Percentiles rank a stretch among this genome's conserved stretches.
phyloP scores from a whole-genome alignment of 2,888 invertebrate species.

The Tipula lateralis region DNA sequence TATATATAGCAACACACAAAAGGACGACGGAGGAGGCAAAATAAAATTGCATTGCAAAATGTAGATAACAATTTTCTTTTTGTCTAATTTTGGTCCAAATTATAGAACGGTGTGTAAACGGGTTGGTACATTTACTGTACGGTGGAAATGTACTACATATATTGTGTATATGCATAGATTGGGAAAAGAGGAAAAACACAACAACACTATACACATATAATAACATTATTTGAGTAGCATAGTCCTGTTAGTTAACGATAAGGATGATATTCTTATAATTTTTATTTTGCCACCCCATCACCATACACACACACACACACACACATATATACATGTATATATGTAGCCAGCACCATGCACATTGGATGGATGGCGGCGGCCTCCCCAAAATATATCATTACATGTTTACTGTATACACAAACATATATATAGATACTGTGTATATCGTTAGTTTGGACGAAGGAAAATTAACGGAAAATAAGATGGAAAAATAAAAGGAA shows the following conservation, averaged over 20 bases:
- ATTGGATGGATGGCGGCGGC: not conserved
- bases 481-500: not conserved
- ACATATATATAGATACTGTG: not conserved
- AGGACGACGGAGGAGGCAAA: not conserved
- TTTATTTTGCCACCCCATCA: not conserved
- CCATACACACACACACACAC: no score
- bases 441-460: not conserved
- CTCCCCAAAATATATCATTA: not conserved
- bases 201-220: not conserved
- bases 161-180: not conserved
- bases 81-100: conserved; percentile 12
- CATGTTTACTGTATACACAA: not conserved
- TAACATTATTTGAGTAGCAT: conserved; percentile 3
- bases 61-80: conserved; percentile 24
- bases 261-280: conserved; percentile 26
- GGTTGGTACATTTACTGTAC: not conserved
- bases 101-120: not conserved
- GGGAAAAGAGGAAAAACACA: not conserved
- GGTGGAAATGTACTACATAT: not conserved
- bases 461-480: conserved; percentile 26
- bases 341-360: no score
- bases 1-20: not conserved
- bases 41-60: conserved; percentile 26
- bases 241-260: conserved; percentile 28
- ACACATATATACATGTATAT: not conserved